phyloP scores from a whole-genome alignment of 2,888 invertebrate genomes.

The Galerucella pusilla region DNA sequence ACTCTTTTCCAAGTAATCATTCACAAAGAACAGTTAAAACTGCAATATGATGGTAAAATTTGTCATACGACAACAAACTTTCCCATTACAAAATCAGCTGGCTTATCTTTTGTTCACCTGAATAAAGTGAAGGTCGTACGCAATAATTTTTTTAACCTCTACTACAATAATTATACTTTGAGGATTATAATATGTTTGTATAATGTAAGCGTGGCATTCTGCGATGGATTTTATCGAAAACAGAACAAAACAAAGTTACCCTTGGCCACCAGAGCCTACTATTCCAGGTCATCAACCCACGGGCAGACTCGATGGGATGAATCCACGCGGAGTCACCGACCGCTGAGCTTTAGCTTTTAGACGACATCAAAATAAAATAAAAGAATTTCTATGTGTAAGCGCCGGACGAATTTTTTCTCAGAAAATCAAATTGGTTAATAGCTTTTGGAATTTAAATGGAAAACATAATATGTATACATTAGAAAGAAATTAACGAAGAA shows the following conservation, averaged over 20 bases:
- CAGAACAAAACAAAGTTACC: constrained; percentile 58
- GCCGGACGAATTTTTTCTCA: constrained; percentile 19
- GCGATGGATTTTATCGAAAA: constrained; percentile 34
- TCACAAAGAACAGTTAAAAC: neutral
- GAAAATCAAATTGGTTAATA: constrained; percentile 10
- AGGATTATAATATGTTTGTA: constrained; percentile 2
- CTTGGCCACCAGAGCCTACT: constrained; percentile 57
- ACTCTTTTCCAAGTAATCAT: neutral
- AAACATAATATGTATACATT: neutral
- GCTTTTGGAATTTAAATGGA: neutral
- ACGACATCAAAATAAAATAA: constrained; percentile 19
- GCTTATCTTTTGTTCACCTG: constrained; percentile 4
- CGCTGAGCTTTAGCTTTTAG: constrained; percentile 37
- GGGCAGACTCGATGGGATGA: constrained; percentile 53
- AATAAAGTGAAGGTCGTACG: constrained; percentile 15
- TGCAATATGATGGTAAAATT: neutral
- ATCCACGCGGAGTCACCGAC: constrained; percentile 54
- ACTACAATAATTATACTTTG: neutral
- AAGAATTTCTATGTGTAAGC: constrained; percentile 23
- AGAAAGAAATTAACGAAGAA: neutral
- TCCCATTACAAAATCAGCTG: constrained; percentile 12
- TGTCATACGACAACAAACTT: neutral
- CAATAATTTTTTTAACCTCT: neutral
- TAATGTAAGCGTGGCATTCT: constrained; percentile 11
- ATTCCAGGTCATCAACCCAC: constrained; percentile 60